Evolutionary conservation across 1,140 invertebrate species (phyloP).

Genomic region (Caligus rogercresseyi): DNA sequence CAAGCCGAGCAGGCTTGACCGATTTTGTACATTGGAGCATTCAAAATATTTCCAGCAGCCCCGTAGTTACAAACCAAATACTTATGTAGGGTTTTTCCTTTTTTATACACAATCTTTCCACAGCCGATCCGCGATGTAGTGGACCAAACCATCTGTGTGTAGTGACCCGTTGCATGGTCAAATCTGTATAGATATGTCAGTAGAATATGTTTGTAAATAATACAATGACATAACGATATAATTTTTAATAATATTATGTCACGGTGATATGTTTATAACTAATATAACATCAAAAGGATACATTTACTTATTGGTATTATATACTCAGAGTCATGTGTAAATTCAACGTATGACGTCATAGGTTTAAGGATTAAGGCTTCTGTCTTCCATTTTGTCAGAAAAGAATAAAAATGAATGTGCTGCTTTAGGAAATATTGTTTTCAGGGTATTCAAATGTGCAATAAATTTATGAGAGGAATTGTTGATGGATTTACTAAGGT

Average conservation of each 20-base stretch:
- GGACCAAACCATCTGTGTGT: slow-evolving; percentile 32
- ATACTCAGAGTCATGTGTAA: slow-evolving; percentile 2
- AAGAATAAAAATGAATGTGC: no score
- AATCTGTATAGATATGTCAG: slow-evolving; percentile 18
- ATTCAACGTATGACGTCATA: slow-evolving; percentile 5
- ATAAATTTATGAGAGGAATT: no score
- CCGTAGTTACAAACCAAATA: slow-evolving; percentile 25
- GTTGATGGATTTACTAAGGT: no score
- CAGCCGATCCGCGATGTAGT: slow-evolving; percentile 24
- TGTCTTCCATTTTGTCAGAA: no score
- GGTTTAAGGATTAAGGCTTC: no score
- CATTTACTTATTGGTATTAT: neutral
- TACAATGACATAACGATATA: neutral
- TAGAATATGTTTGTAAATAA: neutral
- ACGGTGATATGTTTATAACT: neutral
- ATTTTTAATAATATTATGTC: neutral
- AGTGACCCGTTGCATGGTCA: slow-evolving; percentile 27
- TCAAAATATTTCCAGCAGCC: slow-evolving; percentile 27
- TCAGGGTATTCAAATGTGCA: no score
- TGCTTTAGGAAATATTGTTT: no score
- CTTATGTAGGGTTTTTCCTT: slow-evolving; percentile 26
- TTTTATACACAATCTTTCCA: slow-evolving; percentile 23
- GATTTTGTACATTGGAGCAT: slow-evolving; percentile 26
- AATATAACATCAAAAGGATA: neutral
- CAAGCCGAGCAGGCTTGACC: slow-evolving; percentile 28